These are phyloP conservation scores for Archilochus colubris DNA, from an alignment of 2,113 vertebrate species.

Conservation along the genomic window DNA sequence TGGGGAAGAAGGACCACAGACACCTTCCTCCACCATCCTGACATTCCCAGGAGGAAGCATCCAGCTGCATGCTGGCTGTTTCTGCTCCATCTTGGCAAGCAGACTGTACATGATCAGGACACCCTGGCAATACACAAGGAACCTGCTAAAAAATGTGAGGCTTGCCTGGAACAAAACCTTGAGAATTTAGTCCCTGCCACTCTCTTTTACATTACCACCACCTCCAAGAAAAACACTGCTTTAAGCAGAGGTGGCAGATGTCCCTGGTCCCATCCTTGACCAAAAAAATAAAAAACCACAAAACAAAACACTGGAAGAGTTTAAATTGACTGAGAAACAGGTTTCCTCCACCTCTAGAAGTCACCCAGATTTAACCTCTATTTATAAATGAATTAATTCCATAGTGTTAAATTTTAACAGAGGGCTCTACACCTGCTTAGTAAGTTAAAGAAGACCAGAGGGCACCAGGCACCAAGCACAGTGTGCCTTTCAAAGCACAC, in stretches of 20 bases:
- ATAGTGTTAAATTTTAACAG: not conserved
- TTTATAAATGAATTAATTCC: not conserved
- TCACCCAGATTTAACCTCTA: not conserved
- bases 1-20: not conserved
- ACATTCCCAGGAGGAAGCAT: slow-evolving; percentile 45
- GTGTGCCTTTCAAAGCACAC: not conserved
- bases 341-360: not conserved
- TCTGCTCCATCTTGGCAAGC: slow-evolving; percentile 15
- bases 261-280: fast-evolving
- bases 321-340: not conserved
- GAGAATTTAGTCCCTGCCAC: not conserved
- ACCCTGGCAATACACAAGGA: not conserved
- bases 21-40: not conserved
- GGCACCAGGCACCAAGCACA: not conserved
- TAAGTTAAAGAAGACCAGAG: not conserved
- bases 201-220: not conserved
- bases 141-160: not conserved
- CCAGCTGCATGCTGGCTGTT: slow-evolving; percentile 74
- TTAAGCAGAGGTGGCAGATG: not conserved
- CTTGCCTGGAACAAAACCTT: not conserved
- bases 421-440: not conserved
- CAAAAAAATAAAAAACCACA: no score
- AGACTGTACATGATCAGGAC: not conserved
- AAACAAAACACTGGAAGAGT: not conserved
- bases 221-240: not conserved